Evolutionary conservation across 2,888 invertebrate species (phyloP).

Genomic region (Nebria salina): DNA sequence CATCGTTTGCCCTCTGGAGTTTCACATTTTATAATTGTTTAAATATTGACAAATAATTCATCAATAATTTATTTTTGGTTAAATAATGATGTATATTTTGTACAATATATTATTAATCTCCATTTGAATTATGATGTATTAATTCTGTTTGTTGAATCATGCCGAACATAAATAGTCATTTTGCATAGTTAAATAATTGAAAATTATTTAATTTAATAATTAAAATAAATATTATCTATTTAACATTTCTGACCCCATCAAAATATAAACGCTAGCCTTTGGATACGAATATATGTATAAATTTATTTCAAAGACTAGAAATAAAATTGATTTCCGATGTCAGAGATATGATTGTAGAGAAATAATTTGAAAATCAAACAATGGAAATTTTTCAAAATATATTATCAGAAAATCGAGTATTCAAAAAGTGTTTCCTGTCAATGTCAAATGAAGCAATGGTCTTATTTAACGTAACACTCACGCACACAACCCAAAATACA

Average conservation of each 20-base stretch:
- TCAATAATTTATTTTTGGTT: neutral
- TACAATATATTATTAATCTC: neutral
- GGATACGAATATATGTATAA: neutral
- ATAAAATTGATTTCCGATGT: neutral
- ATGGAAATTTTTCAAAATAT: neutral
- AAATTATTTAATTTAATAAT: too few relatives aligned
- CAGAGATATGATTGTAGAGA: neutral
- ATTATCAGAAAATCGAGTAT: neutral
- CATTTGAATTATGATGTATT: neutral
- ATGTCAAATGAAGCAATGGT: constrained; percentile 30
- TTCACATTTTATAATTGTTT: neutral
- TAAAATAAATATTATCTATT: too few relatives aligned
- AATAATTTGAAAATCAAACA: neutral
- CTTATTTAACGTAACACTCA: constrained; percentile 22
- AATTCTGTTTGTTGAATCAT: neutral
- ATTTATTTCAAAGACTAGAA: neutral
- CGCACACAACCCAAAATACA: constrained; percentile 28
- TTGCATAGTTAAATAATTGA: too few relatives aligned
- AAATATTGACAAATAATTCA: neutral
- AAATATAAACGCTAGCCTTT: too few relatives aligned
- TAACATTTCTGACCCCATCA: too few relatives aligned
- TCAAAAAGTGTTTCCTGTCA: neutral
- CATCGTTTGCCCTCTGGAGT: neutral
- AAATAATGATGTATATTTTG: neutral
- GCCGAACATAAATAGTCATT: too few relatives aligned